phyloP scores from a whole-genome alignment of 2,113 vertebrate genomes.

The Gila orcuttii region DNA sequence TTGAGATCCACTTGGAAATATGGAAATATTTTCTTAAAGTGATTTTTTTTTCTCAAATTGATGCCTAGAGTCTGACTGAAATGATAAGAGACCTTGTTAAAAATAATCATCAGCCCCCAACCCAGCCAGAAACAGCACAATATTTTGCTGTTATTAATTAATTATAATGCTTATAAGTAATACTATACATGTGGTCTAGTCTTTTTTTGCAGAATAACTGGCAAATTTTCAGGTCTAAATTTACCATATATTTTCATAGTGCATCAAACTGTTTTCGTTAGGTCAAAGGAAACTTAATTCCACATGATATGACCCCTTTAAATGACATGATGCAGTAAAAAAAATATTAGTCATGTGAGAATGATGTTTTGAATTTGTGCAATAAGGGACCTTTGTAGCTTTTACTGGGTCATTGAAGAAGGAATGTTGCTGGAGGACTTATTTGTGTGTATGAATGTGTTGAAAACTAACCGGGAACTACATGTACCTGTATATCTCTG shows the following conservation, averaged over 20 bases:
- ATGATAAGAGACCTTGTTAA: background rate
- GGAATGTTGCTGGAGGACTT: conserved; percentile 9
- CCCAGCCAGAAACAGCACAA: background rate
- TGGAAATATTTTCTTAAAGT: too few relatives aligned
- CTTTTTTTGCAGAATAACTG: background rate
- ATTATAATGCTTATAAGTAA: background rate
- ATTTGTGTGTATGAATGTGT: conserved; percentile 31
- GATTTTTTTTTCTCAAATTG: background rate
- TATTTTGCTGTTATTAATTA: background rate
- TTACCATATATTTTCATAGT: background rate
- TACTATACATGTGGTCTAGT: background rate
- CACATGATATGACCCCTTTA: conserved; percentile 37
- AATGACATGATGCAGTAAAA: background rate
- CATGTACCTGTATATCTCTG: conserved; percentile 54
- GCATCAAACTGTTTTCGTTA: background rate
- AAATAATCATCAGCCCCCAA: too few relatives aligned
- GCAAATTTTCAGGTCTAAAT: background rate
- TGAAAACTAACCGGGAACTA: conserved; percentile 55
- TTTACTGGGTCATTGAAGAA: conserved; percentile 11
- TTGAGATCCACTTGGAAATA: background rate
- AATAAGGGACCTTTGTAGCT: background rate
- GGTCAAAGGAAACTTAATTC: background rate
- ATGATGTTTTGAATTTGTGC: conserved; percentile 22
- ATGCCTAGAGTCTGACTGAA: background rate
- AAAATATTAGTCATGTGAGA: background rate